Base-by-base conservation (phyloP, 2,113 vertebrate genomes). In the Clupea harengus region DNA sequence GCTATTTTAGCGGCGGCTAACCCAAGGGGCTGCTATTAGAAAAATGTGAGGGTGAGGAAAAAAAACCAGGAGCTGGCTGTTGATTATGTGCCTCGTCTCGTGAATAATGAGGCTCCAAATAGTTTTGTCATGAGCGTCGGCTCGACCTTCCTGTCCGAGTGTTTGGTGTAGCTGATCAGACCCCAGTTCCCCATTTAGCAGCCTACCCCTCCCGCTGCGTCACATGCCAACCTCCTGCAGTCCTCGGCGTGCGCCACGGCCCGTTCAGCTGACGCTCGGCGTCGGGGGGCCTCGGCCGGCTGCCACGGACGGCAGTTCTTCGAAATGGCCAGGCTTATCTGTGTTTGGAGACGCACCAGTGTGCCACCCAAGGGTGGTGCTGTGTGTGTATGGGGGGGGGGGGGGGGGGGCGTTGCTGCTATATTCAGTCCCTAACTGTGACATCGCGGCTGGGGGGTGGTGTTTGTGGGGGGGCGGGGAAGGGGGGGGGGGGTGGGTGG, bases 1-100 rank as follows among this genome's bases (percentile, higher is more conserved):
- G 84, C 67, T 54, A 84, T 83, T 86, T 91, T 91, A 82, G 82
- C 83, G 81, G 18, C 9, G 25, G 72, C 72, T 78, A 78, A 39
- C 28, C 39, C 72, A 78, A 78, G 72, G 28, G 72, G 72, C 72
- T 32, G 25, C 72, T 5, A 17, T 78, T 78, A 78, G 32, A 78
- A 13, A 78, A 78, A 78, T 17, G 28, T 32, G 11, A 4, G 54
- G 20, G 54, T 60, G 54, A 39, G 72, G 25, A 28, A 17, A 32
- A n/a, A n/a, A 32, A 78, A 32, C 13, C 72, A 78, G 39, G 6
- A n/a, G 64, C 64, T 67, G n/a, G n/a, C 64, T 67, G 64, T 67
- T 67, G 64, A 67, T 67, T 28, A 67, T 67, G n/a, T 25, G 54
- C 18, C n/a, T 25, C 7, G 60, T 3, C n/a, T 67, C 9, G 25